Conservation (phyloP, 2,888 invertebrate genomes). For the Dimorphilus gyrociliatus region DNA sequence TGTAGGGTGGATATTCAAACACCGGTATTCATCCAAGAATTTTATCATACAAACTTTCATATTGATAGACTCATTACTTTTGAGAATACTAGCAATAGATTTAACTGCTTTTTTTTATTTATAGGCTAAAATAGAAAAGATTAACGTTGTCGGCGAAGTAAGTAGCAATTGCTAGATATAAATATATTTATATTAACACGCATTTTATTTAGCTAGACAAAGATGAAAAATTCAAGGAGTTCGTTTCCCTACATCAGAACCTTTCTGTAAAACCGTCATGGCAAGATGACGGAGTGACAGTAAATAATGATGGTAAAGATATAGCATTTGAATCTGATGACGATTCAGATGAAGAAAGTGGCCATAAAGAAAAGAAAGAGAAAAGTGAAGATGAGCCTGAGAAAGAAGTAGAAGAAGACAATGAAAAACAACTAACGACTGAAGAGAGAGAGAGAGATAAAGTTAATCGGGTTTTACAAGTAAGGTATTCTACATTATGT, state of each 20-base stretch:
- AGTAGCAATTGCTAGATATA: too few relatives aligned
- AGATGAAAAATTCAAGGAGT: constrained; percentile 2
- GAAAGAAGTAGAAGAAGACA: constrained; percentile 30
- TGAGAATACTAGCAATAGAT: too few relatives aligned
- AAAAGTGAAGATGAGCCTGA: constrained; percentile 7
- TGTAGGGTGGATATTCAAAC: too few relatives aligned
- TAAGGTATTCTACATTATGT: neutral
- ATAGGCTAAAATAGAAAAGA: too few relatives aligned
- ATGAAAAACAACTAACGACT: constrained; percentile 23
- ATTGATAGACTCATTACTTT: too few relatives aligned
- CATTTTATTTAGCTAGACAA: neutral
- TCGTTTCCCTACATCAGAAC: neutral
- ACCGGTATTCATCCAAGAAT: too few relatives aligned
- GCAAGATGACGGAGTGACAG: too few relatives aligned
- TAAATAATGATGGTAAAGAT: constrained; percentile 1
- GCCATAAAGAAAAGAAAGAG: constrained; percentile 7
- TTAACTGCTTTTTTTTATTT: too few relatives aligned
- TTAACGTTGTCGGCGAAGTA: too few relatives aligned
- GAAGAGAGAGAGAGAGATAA: constrained; percentile 11
- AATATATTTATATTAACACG: too few relatives aligned
- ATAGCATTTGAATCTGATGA: constrained; percentile 18
- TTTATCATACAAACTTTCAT: too few relatives aligned
- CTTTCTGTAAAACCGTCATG: constrained; percentile 3
- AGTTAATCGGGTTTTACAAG: too few relatives aligned
- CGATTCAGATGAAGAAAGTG: constrained; percentile 12